phyloP scores from a whole-genome alignment of 92 coral and sea anemone genomes.

The Montipora capitata region DNA sequence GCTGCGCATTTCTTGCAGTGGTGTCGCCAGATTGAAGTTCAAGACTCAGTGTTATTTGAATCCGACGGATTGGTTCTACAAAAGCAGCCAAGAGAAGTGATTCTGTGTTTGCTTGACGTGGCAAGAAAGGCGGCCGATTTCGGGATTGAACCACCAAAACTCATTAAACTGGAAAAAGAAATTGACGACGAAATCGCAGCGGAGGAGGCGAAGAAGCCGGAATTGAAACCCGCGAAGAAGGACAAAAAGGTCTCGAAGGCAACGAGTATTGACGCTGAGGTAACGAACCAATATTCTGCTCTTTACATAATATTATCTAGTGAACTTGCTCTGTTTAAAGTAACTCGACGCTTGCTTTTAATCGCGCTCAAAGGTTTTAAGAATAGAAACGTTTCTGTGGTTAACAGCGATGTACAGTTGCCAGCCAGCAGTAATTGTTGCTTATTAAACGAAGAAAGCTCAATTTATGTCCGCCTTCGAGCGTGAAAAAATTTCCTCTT shows the following conservation, averaged over 20 bases:
- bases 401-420: neutral
- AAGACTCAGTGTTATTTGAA: conserved; percentile 95
- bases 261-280: conserved; percentile 89
- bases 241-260: conserved; percentile 78
- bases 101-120: conserved; percentile 92
- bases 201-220: conserved; percentile 70
- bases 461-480: neutral
- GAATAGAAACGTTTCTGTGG: conserved; percentile 14
- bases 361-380: neutral
- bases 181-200: conserved; percentile 97
- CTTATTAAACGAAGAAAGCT: no score
- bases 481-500: neutral
- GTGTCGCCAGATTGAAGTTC: conserved; percentile 94
- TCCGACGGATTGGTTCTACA: conserved; percentile 98
- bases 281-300: conserved; percentile 53
- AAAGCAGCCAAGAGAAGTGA: conserved; percentile 94
- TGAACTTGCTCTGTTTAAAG: neutral
- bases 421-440: no score
- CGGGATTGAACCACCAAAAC: conserved; percentile 97
- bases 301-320: neutral
- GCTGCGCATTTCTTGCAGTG: conserved; percentile 93
- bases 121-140: conserved; percentile 90
- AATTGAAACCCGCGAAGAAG: conserved; percentile 62
- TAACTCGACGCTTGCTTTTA: neutral
- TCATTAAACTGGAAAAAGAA: conserved; percentile 93